Evolutionary conservation across 2,888 invertebrate species (phyloP).

Genomic region (Polyommatus iphigenia): DNA sequence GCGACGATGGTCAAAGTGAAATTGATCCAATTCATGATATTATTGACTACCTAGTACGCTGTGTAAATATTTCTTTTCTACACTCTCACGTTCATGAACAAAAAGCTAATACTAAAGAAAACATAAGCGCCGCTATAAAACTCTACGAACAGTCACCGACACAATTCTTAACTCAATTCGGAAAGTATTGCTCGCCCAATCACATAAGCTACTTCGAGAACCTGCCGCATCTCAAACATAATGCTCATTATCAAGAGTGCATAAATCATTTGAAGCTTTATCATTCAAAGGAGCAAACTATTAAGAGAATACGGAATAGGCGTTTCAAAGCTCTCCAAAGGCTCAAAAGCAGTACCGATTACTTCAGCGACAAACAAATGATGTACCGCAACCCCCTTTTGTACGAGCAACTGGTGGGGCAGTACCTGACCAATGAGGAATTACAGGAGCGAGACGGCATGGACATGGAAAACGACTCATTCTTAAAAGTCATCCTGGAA

Average conservation of each 20-base stretch:
- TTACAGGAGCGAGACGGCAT: slow-evolving; percentile 82
- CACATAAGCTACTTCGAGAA: slow-evolving; percentile 87
- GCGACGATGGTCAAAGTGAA: slow-evolving; percentile 46
- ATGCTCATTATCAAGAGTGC: slow-evolving; percentile 81
- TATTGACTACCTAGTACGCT: slow-evolving; percentile 81
- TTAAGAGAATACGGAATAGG: slow-evolving; percentile 86
- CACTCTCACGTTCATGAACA: slow-evolving; percentile 90
- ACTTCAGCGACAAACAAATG: slow-evolving; percentile 97
- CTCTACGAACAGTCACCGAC: slow-evolving; percentile 83
- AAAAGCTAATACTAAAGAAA: slow-evolving; percentile 85
- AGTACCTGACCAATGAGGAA: slow-evolving; percentile 89
- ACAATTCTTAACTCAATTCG: slow-evolving; percentile 88
- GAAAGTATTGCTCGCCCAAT: slow-evolving; percentile 82
- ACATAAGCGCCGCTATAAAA: slow-evolving; percentile 83
- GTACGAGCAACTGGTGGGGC: slow-evolving; percentile 94
- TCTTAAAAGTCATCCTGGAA: slow-evolving; percentile 89
- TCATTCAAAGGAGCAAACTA: slow-evolving; percentile 73
- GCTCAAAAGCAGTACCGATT: slow-evolving; percentile 84
- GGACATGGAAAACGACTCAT: slow-evolving; percentile 79
- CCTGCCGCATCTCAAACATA: slow-evolving; percentile 43
- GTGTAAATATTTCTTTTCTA: slow-evolving; percentile 85
- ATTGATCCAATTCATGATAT: slow-evolving; percentile 77
- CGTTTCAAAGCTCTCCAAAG: slow-evolving; percentile 90
- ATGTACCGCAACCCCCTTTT: slow-evolving; percentile 93
- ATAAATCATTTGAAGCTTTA: slow-evolving; percentile 81